Conservation (phyloP, 2,113 vertebrate species). For the Dermatemys mawii region DNA sequence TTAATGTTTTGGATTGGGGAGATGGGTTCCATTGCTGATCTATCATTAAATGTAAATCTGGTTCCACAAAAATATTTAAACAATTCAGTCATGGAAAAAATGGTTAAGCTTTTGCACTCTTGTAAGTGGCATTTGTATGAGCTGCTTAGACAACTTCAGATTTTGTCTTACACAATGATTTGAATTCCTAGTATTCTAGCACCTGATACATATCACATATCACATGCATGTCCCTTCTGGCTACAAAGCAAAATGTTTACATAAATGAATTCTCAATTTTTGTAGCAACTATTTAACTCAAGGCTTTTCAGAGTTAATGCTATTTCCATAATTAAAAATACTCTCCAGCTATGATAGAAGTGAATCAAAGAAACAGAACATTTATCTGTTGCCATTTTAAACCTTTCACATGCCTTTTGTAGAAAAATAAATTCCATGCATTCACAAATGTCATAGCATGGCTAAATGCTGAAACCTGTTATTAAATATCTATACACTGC, state of each 20-base stretch:
- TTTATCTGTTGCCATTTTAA: neutral
- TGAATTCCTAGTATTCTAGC: conserved; percentile 30
- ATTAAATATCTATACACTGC: neutral
- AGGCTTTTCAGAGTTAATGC: conserved; percentile 28
- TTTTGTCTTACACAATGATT: neutral
- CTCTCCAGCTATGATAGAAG: neutral
- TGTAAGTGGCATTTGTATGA: neutral
- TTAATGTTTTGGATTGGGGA: neutral
- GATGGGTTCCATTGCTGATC: neutral
- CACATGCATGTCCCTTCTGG: conserved; percentile 6
- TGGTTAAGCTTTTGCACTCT: neutral
- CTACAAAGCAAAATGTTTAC: conserved; percentile 35
- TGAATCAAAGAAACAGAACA: neutral
- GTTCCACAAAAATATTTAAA: rapidly evolving
- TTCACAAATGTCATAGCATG: neutral
- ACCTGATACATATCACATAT: neutral
- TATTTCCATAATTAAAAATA: conserved; percentile 43
- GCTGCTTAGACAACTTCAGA: neutral
- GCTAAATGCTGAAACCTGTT: neutral
- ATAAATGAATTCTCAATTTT: conserved; percentile 16
- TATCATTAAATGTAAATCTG: neutral
- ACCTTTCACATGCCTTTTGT: conserved; percentile 8
- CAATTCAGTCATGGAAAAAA: neutral
- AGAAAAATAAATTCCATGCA: neutral
- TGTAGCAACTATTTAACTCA: conserved; percentile 10